A percentile compares a stretch with the other conserved stretches of the same genome.
Evolutionary conservation across 2,113 vertebrate genomes (phyloP).

Genomic region (Edolisoma coerulescens): DNA sequence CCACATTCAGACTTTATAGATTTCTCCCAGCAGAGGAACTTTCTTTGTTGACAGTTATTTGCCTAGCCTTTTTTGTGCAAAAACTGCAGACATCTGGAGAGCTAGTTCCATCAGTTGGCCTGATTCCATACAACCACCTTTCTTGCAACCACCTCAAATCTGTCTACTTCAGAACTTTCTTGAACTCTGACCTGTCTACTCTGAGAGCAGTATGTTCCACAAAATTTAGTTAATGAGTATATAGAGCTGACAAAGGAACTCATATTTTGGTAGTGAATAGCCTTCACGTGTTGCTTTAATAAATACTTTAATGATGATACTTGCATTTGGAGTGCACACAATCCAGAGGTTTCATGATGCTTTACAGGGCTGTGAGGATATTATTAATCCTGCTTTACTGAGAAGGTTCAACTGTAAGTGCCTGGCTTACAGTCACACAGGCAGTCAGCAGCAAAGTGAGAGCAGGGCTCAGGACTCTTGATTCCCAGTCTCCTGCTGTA

Average conservation of each 20-base stretch:
- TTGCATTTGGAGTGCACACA: not conserved
- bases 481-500: not conserved
- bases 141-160: not conserved
- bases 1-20: not conserved
- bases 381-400: constrained; percentile 4
- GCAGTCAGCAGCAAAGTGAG: not conserved
- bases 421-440: not conserved
- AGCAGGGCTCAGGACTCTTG: not conserved
- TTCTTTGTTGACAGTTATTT: not conserved
- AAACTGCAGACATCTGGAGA: not conserved
- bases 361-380: not conserved
- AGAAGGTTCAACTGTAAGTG: not conserved
- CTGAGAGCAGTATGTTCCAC: not conserved
- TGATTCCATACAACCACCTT: not conserved
- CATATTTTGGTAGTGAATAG: not conserved
- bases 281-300: constrained; percentile 18
- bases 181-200: not conserved
- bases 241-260: not conserved
- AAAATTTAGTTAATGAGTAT: constrained; percentile 2
- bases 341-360: not conserved
- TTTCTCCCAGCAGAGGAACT: not conserved
- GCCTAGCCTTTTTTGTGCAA: not conserved
- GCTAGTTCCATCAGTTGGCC: not conserved
- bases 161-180: not conserved
- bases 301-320: not conserved